A percentile compares a stretch with the other conserved stretches of the same genome.
Conservation (phyloP, 1,140 invertebrate species). For the Zaprionus capensis region DNA sequence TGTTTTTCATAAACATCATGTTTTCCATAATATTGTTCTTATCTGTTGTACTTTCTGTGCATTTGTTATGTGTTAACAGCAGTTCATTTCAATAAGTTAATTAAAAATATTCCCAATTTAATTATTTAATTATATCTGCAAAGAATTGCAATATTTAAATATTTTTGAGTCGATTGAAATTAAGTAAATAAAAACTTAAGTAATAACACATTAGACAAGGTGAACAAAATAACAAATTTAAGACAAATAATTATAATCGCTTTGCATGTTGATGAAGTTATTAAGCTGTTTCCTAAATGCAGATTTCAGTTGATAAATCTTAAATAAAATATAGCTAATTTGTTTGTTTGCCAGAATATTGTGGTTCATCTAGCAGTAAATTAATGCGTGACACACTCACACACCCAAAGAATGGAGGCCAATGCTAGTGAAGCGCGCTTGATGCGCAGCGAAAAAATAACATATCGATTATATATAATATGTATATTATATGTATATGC, state of each 20-base stretch:
- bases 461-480: constrained; percentile 59
- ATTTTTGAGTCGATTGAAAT: background rate
- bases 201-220: background rate
- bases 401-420: constrained; percentile 60
- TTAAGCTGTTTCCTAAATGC: background rate
- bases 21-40: too few relatives aligned
- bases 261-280: constrained; percentile 1
- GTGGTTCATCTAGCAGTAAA: background rate
- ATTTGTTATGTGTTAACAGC: too few relatives aligned
- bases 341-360: constrained; percentile 20
- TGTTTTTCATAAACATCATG: too few relatives aligned
- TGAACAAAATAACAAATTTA: background rate
- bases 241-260: background rate
- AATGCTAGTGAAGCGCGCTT: constrained; percentile 56
- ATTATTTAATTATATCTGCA: background rate
- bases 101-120: background rate
- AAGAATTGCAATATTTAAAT: background rate
- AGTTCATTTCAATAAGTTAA: background rate
- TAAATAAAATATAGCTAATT: constrained; percentile 9
- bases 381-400: constrained; percentile 27
- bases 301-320: constrained; percentile 1
- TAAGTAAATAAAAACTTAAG: background rate
- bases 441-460: constrained; percentile 47
- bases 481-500: constrained; percentile 16
- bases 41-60: too few relatives aligned